Base-by-base conservation (phyloP, 2,113 vertebrate species). In the Arenaria interpres region DNA sequence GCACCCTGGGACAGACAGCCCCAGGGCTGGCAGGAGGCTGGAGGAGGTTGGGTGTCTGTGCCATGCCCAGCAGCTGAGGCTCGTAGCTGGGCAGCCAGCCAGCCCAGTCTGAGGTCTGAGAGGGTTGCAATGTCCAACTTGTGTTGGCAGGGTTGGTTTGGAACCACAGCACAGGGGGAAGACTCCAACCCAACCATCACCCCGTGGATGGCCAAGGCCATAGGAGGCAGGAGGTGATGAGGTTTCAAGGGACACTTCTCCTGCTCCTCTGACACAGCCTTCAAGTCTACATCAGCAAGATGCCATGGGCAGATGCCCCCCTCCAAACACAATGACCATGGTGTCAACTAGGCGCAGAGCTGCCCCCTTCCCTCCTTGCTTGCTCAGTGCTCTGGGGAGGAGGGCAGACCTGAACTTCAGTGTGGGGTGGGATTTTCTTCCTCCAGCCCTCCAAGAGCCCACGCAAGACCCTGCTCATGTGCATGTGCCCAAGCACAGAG, bases 311-410 rank as follows among this genome's bases (percentile, higher is more conserved):
- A 71, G 30, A 13, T 39, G 43, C 27, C 50, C 51, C 28, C 48
- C 37, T 57, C 24, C 43, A 30, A 37, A 45, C 17, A n/a, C 32
- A 45, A 45, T 0, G 4, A 51, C 28, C 0, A 1, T 50, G 48
- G 46, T 37, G 23, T 56, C 39, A 37, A 37, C 37, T 1, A 0
- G 33, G 22, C 1, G 1, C 50, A n/a, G 46, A 75, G 48, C 77
- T 67, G 19, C 3, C 8, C 9, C 12, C 32, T 87, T 75, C 41
- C 54, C 20, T 75, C 54, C 46, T 3, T 27, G 14, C 45, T 39
- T 74, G 45, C 60, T 43, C n/a, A 43, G 32, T 23, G 48, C 57
- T 85, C 43, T 37, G 32, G 50, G 35, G 37, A 74, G 46, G 33
- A 46, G 24, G 10, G 33, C 37, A 62, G 46, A 67, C 1, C 3